These are phyloP conservation scores for Trissolcus brochymenae DNA, from an alignment of 2,888 invertebrate species.

Conservation along the genomic window DNA sequence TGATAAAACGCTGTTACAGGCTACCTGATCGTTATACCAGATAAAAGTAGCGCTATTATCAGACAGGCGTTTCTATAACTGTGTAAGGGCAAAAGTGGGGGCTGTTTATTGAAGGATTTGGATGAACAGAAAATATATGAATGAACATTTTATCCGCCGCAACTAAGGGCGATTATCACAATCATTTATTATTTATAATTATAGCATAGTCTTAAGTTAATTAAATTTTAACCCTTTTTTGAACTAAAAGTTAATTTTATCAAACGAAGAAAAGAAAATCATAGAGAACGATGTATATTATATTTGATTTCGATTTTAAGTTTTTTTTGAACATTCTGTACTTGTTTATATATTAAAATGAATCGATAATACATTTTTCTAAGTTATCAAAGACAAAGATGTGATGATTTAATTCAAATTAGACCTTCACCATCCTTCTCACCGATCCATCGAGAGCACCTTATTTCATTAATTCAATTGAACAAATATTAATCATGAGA, in stretches of 20 bases:
- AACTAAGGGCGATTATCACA: conserved; percentile 26
- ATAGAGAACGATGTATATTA: conserved; percentile 70
- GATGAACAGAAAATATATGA: conserved; percentile 40
- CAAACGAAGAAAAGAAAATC: conserved; percentile 53
- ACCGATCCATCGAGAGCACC: conserved; percentile 58
- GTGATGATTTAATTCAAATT: conserved; percentile 67
- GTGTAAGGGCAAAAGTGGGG: conserved; percentile 57
- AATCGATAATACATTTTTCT: conserved; percentile 67
- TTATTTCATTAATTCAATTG: conserved; percentile 14
- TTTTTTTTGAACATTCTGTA: conserved; percentile 49
- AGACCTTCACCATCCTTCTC: conserved; percentile 64
- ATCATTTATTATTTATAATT: conserved; percentile 38
- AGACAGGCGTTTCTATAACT: conserved; percentile 56
- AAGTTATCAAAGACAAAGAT: conserved; percentile 63
- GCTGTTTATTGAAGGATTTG: conserved; percentile 62
- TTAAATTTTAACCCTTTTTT: background rate
- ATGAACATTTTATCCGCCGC: conserved; percentile 42
- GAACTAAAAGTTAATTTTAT: conserved; percentile 15
- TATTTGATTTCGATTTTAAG: conserved; percentile 47
- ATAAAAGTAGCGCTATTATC: conserved; percentile 63
- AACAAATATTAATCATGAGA: conserved; percentile 44
- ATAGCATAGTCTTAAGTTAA: conserved; percentile 48
- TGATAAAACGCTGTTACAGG: conserved; percentile 66
- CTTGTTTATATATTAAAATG: conserved; percentile 62
- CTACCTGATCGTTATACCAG: conserved; percentile 66